Evolutionary conservation across 2,113 vertebrate species (phyloP), one percentile per base, ranked within the genome.

Genomic region (Platichthys flesus): DNA sequence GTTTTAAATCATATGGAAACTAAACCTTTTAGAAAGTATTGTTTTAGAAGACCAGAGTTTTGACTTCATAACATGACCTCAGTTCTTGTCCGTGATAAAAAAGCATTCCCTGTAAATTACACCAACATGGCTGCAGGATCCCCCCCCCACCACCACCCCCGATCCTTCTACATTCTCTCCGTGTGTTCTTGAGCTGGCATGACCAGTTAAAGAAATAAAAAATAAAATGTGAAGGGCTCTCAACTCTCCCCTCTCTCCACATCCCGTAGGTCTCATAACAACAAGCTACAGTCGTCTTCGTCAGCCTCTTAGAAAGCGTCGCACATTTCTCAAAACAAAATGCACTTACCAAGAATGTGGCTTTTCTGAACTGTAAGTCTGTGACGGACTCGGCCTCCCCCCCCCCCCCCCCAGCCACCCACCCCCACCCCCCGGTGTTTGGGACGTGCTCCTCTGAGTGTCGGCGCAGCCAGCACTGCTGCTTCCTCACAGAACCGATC

Each of bases 221-320:
- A 77, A 42, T 2, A 7, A 78, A 64, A 54, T 79, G 63, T 47
- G 40, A 95, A 94, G 91, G 92, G 90, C 95, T 93, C 94, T 96
- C 94, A 97, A 95, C 94, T 96, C 90, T 96, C 93, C 93, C 86
- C 93, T 95, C 92, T 97, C 94, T 97, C 93, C 96, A 87, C 94
- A 94, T 92, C 95, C 95, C 95, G 89, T 96, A 99, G 98, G 97
- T 99, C 98, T 95, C 97, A 99, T 96, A 99, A 97, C 97, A 99
- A 99, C 97, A 98, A 98, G 95, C 97, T 97, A 92, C 97, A 99
- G 94, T 96, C 88, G 79, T 87, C 97, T 81, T 87, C 97, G 92
- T 93, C 97, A 94, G 95, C 96, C 95, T 97, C 97, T 95, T 99
- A 98, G 95, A 96, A 93, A 93, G 92, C 95, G 91, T 91, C 71